phyloP scores from a whole-genome alignment of 2,113 vertebrate species.

The Cochlearius cochlearius region DNA sequence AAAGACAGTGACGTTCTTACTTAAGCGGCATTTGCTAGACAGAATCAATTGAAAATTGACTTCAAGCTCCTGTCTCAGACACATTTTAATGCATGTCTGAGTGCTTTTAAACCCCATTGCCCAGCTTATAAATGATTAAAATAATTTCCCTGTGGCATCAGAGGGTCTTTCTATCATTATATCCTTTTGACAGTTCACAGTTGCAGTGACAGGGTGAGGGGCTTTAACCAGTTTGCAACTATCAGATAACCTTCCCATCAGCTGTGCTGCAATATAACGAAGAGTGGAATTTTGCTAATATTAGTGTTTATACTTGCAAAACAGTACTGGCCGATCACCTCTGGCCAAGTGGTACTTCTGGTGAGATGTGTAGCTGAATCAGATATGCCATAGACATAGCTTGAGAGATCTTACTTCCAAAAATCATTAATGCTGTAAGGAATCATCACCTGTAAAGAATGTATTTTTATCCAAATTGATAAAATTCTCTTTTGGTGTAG shows the following conservation, averaged over 20 bases:
- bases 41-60: slow-evolving; percentile 79
- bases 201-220: background rate
- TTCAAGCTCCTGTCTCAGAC: slow-evolving; percentile 67
- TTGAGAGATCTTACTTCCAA: background rate
- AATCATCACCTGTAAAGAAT: background rate
- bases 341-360: background rate
- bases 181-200: slow-evolving; percentile 53
- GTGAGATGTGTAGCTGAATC: background rate
- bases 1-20: background rate
- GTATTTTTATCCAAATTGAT: background rate
- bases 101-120: slow-evolving; percentile 72
- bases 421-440: background rate
- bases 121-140: slow-evolving; percentile 74
- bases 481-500: background rate
- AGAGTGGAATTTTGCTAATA: background rate
- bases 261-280: background rate
- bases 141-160: slow-evolving; percentile 49
- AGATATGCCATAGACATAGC: background rate
- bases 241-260: background rate
- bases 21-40: slow-evolving; percentile 67
- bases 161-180: slow-evolving; percentile 47
- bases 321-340: background rate
- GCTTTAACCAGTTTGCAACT: background rate
- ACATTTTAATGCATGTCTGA: slow-evolving; percentile 72
- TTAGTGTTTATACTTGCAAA: background rate